Conservation (phyloP, 2,888 invertebrate genomes). For the Stictocephala bisonia region DNA sequence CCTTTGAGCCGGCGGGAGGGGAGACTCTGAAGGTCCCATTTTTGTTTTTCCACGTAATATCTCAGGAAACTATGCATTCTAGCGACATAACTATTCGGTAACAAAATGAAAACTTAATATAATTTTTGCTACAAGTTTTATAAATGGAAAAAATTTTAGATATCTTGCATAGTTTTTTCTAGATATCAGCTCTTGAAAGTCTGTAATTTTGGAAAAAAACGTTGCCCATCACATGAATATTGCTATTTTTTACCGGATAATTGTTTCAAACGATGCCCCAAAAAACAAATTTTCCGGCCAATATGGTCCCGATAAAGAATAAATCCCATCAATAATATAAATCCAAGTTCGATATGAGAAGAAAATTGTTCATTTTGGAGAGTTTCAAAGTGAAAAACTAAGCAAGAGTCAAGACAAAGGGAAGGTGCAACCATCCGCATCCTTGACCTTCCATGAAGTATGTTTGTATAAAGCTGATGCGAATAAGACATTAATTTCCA, state of each 20-base stretch:
- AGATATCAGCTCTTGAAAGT: slow-evolving; percentile 7
- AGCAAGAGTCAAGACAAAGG: too few relatives aligned
- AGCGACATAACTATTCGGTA: background rate
- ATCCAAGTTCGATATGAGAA: too few relatives aligned
- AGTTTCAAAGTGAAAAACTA: too few relatives aligned
- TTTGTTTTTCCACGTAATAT: background rate
- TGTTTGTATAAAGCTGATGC: background rate
- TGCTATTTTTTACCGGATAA: background rate
- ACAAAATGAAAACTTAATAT: slow-evolving; percentile 5
- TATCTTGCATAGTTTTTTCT: background rate
- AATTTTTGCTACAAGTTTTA: background rate
- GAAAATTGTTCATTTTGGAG: too few relatives aligned
- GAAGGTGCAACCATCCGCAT: too few relatives aligned
- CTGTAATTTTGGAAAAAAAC: background rate
- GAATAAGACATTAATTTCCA: background rate
- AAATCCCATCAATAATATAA: too few relatives aligned
- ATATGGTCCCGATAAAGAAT: background rate
- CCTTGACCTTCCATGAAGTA: background rate
- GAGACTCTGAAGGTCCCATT: background rate
- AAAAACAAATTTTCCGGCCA: background rate
- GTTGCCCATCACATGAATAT: background rate
- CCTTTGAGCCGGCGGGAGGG: background rate
- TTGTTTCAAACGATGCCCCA: background rate
- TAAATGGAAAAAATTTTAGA: background rate
- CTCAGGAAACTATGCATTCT: background rate